Evolutionary conservation across 2,888 invertebrate genomes (phyloP).

Genomic region (Conchocele bisecta): DNA sequence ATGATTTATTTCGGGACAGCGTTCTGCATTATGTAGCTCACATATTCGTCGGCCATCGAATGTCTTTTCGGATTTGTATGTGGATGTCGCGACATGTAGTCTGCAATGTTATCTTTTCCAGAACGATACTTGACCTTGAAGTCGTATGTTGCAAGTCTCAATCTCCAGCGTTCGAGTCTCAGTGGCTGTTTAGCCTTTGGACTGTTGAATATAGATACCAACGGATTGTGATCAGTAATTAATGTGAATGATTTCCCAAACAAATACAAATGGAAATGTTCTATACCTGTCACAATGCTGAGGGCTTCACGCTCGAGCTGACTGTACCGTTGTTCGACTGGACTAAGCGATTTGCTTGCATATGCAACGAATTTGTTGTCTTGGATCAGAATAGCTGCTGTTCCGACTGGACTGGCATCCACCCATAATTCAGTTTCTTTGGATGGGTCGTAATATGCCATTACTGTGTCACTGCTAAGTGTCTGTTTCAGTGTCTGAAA

Average conservation of each 20-base stretch:
- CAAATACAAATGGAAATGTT: constrained; percentile 67
- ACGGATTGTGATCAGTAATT: constrained; percentile 68
- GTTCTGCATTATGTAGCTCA: too few species aligned
- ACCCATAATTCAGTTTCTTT: constrained; percentile 44
- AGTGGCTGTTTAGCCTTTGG: too few species aligned
- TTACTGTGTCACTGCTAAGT: constrained; percentile 32
- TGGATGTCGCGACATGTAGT: too few species aligned
- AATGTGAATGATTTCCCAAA: constrained; percentile 63
- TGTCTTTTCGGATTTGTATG: too few species aligned
- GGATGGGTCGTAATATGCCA: constrained; percentile 52
- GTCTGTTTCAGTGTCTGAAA: constrained; percentile 42
- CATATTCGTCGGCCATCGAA: too few species aligned
- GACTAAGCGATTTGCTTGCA: constrained; percentile 49
- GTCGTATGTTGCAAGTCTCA: too few species aligned
- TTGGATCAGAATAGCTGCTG: constrained; percentile 54
- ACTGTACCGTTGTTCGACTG: constrained; percentile 57
- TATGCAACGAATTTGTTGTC: constrained; percentile 45
- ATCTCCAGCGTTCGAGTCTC: too few species aligned
- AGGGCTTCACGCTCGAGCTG: constrained; percentile 62
- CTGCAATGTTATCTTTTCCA: too few species aligned
- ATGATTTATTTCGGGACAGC: too few species aligned
- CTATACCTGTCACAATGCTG: too few species aligned
- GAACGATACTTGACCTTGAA: too few species aligned
- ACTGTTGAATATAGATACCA: constrained; percentile 64
- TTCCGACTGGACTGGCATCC: constrained; percentile 55